Conservation (phyloP, 1,140 invertebrate species). For the Drosophila quadrilineata region DNA sequence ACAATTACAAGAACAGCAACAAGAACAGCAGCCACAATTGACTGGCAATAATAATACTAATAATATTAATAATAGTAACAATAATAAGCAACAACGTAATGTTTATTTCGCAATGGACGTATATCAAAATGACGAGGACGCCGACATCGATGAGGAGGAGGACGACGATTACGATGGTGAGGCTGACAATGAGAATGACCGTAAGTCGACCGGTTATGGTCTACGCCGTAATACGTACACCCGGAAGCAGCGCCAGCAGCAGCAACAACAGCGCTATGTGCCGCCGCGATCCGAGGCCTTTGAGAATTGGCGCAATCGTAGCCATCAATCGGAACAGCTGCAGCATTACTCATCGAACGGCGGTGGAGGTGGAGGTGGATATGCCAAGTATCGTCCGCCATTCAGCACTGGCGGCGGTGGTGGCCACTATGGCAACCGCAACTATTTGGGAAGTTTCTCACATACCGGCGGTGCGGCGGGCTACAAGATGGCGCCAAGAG, state of each 20-base stretch:
- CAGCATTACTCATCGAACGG: conserved; percentile 16
- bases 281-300: conserved; percentile 22
- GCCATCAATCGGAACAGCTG: conserved; percentile 63
- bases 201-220: neutral
- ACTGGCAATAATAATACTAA: conserved; percentile 26
- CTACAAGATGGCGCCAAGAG: conserved; percentile 44
- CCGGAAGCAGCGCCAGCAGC: conserved; percentile 58
- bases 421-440: conserved; percentile 68
- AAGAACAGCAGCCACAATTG: conserved; percentile 28
- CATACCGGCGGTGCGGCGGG: conserved; percentile 60
- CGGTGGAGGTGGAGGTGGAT: conserved; percentile 33
- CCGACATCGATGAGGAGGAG: conserved; percentile 66
- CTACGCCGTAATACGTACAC: conserved; percentile 45
- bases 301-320: conserved; percentile 78
- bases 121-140: conserved; percentile 72
- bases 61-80: conserved; percentile 6
- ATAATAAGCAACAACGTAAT: conserved; percentile 54
- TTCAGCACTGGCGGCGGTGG: conserved; percentile 64
- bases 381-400: conserved; percentile 66
- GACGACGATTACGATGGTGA: conserved; percentile 55
- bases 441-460: conserved; percentile 73
- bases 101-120: conserved; percentile 67
- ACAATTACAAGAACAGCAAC: conserved; percentile 24
- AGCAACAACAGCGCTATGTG: conserved; percentile 55
- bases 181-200: conserved; percentile 27